These are phyloP conservation scores for Rhinoraja longicauda DNA, from an alignment of 2,797 vertebrate species.

Conservation along the genomic window DNA sequence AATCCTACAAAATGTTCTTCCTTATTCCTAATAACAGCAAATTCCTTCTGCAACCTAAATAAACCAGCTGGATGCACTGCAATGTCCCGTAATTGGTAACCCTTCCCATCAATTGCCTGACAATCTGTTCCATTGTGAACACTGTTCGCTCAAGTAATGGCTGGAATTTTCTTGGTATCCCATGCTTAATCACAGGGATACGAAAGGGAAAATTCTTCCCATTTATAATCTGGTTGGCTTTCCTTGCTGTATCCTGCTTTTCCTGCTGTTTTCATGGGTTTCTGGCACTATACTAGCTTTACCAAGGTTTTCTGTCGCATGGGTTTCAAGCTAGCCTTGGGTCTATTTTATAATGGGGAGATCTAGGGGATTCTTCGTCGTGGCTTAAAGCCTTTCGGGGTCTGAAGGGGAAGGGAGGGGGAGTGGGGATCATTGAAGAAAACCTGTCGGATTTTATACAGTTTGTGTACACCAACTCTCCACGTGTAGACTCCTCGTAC, in stretches of 20 bases:
- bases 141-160: neutral
- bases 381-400: neutral
- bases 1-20: neutral
- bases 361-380: neutral
- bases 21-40: neutral
- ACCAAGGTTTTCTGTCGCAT: constrained; percentile 3
- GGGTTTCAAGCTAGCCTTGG: neutral
- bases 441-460: neutral
- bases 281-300: constrained; percentile 14
- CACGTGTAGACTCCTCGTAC: constrained; percentile 70
- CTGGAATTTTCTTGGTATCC: neutral
- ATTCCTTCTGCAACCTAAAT: constrained; percentile 8
- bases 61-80: neutral
- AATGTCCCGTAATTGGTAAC: constrained; percentile 10
- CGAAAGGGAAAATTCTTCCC: constrained; percentile 12
- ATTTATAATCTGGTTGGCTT: neutral
- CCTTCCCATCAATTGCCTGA: neutral
- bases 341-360: neutral
- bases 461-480: neutral
- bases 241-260: constrained; percentile 17
- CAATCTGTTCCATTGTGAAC: neutral
- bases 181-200: neutral
- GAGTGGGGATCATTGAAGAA: neutral
- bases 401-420: neutral
- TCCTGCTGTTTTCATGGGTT: neutral